Conservation (phyloP, 2,797 vertebrate species). For the Arrhamphus sclerolepis region DNA sequence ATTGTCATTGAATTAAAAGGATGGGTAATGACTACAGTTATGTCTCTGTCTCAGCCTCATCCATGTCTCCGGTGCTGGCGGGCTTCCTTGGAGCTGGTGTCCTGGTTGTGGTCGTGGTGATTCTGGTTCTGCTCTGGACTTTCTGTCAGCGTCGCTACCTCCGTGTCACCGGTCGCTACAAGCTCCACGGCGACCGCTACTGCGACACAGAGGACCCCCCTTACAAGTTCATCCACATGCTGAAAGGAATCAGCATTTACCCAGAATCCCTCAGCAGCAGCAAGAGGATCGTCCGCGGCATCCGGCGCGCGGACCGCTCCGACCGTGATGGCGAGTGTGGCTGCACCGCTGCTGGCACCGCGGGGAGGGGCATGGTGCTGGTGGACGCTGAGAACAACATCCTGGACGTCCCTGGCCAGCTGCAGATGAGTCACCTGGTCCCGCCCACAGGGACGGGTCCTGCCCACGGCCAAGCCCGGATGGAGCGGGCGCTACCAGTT, state of each 20-base stretch:
- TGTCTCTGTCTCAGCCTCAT: conserved; percentile 66
- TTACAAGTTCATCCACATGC: conserved; percentile 97
- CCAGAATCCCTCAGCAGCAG: conserved; percentile 92
- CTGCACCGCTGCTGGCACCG: background rate
- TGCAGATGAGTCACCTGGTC: conserved; percentile 77
- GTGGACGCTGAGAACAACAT: conserved; percentile 80
- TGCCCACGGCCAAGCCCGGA: conserved; percentile 19
- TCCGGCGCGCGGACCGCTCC: conserved; percentile 59
- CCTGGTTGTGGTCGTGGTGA: conserved; percentile 87
- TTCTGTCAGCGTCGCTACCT: conserved; percentile 92
- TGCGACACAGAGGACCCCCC: conserved; percentile 81
- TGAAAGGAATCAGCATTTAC: conserved; percentile 98
- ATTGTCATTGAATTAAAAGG: too few species aligned
- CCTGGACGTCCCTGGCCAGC: conserved; percentile 68
- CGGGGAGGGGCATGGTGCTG: conserved; percentile 65
- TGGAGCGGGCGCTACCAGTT: conserved; percentile 84
- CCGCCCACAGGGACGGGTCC: conserved; percentile 33
- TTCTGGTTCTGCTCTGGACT: conserved; percentile 91
- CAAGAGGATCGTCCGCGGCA: conserved; percentile 87
- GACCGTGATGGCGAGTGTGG: conserved; percentile 40
- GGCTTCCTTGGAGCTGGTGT: conserved; percentile 94
- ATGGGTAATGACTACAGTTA: background rate
- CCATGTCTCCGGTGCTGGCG: conserved; percentile 92
- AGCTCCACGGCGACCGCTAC: conserved; percentile 79
- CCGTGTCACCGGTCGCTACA: conserved; percentile 83